Base-by-base conservation (phyloP, 2,888 invertebrate species). In the Megamerina dolium region DNA sequence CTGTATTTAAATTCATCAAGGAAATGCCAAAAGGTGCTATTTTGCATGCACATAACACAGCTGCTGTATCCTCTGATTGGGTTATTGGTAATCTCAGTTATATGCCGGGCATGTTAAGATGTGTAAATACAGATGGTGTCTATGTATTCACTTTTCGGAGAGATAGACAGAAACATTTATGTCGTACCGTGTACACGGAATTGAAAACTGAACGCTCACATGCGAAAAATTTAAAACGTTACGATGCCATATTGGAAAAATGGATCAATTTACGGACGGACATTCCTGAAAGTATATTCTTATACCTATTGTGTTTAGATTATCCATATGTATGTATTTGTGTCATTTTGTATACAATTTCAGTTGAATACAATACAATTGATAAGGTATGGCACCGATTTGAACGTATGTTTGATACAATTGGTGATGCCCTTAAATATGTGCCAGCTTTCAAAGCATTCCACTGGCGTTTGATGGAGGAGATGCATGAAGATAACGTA, bases 401-500 rank as follows among this genome's bases (percentile, higher is more conserved):
- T 52, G 57, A 63, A 31, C 58, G 61, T 19, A 69, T 71, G 14
- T 77, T 79, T 41, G 46, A 38, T 0, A 72, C 74, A 2, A 50
- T 73, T 3, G 61, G 57, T 3, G 74, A 74, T 20, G 51, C 78
- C 41, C 50, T 77, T 4, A 64, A 63, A 12, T 77, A 76, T 42
- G 65, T 64, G 33, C 76, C 77, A 2, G 73, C 75, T 3, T 76
- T 74, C 52, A 70, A 74, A 46, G 72, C 73, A 13, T 75, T 75
- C 53, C 71, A 75, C 41, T 72, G 73, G 46, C 71, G 72, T 46
- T 63, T 74, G 4, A 63, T 81, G 2, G 54, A 72, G 21, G 77
- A 80, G 55, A 59, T 77, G 33, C 70, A 75, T 46, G 64, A 73
- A 2, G 81, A 81, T 55, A 78, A 79, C 46, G 69, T 81, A 1